Evolutionary conservation across 2,113 vertebrate genomes (phyloP).

Genomic region (Serranochromis macrocephalus): DNA sequence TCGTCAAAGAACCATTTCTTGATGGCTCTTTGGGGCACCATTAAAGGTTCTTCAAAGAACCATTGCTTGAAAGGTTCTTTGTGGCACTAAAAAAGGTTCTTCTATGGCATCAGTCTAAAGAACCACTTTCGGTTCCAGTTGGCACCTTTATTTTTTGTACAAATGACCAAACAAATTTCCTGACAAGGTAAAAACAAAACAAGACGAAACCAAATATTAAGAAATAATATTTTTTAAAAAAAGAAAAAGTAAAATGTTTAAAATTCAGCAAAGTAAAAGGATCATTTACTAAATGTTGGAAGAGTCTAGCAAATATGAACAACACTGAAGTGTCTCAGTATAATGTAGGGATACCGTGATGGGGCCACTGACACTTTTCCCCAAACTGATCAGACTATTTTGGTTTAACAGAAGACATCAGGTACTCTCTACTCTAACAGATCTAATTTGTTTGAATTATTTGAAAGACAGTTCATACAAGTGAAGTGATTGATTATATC

Average conservation of each 20-base stretch:
- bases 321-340: neutral
- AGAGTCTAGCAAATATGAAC: neutral
- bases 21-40: neutral
- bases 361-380: neutral
- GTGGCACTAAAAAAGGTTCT: neutral
- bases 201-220: fast-evolving
- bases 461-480: neutral
- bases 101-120: neutral
- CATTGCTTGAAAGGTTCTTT: too few relatives aligned
- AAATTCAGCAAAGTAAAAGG: neutral
- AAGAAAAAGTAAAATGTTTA: neutral
- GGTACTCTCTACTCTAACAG: neutral
- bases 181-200: neutral
- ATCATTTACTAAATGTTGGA: neutral
- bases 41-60: too few relatives aligned
- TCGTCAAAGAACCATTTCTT: neutral
- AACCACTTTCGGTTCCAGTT: neutral
- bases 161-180: neutral
- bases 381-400: neutral
- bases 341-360: neutral
- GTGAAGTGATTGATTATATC: neutral
- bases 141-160: neutral
- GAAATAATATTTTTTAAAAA: fast-evolving
- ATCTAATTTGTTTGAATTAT: neutral
- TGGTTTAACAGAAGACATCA: neutral